Conservation (phyloP, 2,797 vertebrate species). For the Gymnocypris eckloni region DNA sequence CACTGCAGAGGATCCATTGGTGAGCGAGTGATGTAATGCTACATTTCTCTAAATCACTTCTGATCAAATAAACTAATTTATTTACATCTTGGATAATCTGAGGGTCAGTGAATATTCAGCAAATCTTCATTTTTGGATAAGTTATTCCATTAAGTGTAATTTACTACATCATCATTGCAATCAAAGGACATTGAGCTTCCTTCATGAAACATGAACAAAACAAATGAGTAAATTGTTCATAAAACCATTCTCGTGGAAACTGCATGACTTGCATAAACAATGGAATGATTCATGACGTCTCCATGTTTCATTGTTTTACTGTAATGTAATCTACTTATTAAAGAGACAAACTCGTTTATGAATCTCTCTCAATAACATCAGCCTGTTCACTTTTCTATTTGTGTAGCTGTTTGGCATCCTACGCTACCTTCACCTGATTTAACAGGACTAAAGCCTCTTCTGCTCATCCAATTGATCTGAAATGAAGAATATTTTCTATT, state of each 20-base stretch:
- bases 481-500: slow-evolving; percentile 11
- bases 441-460: slow-evolving; percentile 6
- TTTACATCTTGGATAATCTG: background rate
- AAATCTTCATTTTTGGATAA: background rate
- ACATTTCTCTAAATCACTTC: background rate
- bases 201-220: background rate
- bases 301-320: no score
- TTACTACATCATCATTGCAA: no score
- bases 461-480: slow-evolving; percentile 28
- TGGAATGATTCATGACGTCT: background rate
- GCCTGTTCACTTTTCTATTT: background rate
- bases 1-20: no score
- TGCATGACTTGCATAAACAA: background rate
- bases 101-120: background rate
- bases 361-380: background rate
- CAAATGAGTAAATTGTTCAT: background rate
- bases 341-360: background rate
- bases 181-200: background rate
- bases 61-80: background rate
- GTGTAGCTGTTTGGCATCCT: slow-evolving; percentile 17
- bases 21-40: no score
- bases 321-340: background rate
- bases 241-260: background rate
- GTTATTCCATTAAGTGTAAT: background rate
- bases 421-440: slow-evolving; percentile 4